These are phyloP conservation scores for Cephalotes varians DNA, from an alignment of 2,888 invertebrate species.

Conservation along the genomic window DNA sequence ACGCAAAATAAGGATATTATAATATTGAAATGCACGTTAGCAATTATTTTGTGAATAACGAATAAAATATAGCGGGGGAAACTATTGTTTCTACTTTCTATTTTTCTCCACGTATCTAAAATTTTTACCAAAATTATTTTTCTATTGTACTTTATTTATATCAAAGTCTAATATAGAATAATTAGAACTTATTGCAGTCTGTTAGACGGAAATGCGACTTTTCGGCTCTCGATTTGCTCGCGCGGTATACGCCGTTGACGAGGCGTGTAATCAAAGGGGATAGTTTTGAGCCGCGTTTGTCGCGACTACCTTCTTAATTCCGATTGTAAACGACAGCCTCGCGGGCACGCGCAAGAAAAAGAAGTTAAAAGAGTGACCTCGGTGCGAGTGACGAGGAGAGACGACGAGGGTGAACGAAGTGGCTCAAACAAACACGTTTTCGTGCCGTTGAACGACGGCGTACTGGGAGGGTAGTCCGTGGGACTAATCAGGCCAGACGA, in stretches of 20 bases:
- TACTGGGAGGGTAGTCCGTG: constrained; percentile 38
- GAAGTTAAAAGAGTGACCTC: constrained; percentile 17
- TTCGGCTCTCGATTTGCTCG: not conserved
- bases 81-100: not conserved
- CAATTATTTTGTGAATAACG: not conserved
- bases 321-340: constrained; percentile 47
- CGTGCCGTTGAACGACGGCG: constrained; percentile 6
- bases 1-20: not conserved
- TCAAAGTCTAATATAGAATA: not conserved
- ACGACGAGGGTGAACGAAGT: constrained; percentile 24
- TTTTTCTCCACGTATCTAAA: too few relatives aligned
- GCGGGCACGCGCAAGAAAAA: constrained; percentile 14
- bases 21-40: not conserved
- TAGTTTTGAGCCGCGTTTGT: constrained; percentile 35
- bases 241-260: constrained; percentile 22
- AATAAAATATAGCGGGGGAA: not conserved
- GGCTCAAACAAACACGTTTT: constrained; percentile 50
- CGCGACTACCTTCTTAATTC: constrained; percentile 59
- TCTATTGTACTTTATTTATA: not conserved
- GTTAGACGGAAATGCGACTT: not conserved
- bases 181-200: not conserved
- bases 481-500: constrained; percentile 67
- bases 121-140: constrained; percentile 7
- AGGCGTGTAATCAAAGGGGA: constrained; percentile 10
- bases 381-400: not conserved